Base-by-base conservation (phyloP, 2,888 invertebrate genomes). In the Strigamia crassipes region DNA sequence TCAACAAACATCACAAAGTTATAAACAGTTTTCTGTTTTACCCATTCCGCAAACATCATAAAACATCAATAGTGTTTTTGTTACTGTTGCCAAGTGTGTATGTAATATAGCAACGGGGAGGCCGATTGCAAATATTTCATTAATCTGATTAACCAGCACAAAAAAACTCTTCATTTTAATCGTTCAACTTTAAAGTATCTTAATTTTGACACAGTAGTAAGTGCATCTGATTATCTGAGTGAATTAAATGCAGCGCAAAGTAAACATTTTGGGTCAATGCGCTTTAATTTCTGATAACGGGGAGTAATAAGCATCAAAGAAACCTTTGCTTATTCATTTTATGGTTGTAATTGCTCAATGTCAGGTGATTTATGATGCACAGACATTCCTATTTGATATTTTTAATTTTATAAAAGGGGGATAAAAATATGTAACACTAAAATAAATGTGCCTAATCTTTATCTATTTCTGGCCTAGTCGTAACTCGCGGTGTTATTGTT, bases 271-370 rank as follows among this genome's bases (percentile, higher is more conserved):
- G 31, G 73, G 23, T 73, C 31, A 73, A 73, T n/a, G 73, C 13
- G 13, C 73, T 73, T 73, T 73, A 27, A 73, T n/a, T 23, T 73
- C n/a, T 73, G 73, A 73, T 73, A 73, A 73, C 12, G n/a, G 31
- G 5, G 23, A 3, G 13, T 1, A 31, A 31, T 13, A 9, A 31
- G n/a, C 73, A 73, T 73, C 13, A 56, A 56, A 56, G 9, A 10
- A 18, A 56, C n/a, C n/a, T 56, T 56, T 18, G n/a, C 21, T 56
- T 56, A 18, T 8, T 18, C 15, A 6, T 56, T 56, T 56, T 56
- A 46, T 46, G 46, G 5, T 46, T 46, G 18, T n/a, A 6, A 18
- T 18, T 56, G 21, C 9, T 18, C 9, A 56, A 56, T 15, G 15
- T 9, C 2, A 18, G 9, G 18, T 56, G 56, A 18, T 56, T 18